Conservation (phyloP, 2,888 invertebrate species). For the Caenorhabditis japonica region DNA sequence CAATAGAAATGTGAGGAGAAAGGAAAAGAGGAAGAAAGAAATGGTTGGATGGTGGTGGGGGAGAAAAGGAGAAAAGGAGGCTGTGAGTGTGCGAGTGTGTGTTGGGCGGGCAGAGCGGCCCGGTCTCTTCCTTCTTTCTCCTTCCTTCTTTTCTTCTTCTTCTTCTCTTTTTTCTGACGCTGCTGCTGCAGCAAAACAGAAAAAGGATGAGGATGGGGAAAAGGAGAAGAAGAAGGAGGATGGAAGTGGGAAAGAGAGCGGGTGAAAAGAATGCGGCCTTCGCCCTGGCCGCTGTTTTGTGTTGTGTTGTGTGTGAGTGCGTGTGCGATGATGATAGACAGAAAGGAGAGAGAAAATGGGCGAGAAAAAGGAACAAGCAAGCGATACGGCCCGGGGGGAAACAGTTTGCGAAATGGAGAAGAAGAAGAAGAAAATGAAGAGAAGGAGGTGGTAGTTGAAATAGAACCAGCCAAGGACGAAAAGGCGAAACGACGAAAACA, state of each 20-base stretch:
- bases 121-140: too few species aligned
- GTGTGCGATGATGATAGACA: constrained; percentile 16
- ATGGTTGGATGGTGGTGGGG: constrained; percentile 11
- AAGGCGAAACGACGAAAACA: too few species aligned
- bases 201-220: constrained; percentile 8
- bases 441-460: neutral
- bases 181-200: neutral
- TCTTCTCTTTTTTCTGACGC: constrained; percentile 4
- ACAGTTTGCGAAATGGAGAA: neutral
- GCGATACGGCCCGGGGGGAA: neutral
- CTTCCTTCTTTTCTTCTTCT: constrained; percentile 18
- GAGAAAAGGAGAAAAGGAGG: too few species aligned
- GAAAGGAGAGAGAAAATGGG: constrained; percentile 11
- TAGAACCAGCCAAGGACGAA: too few species aligned
- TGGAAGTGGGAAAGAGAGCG: constrained; percentile 9
- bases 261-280: constrained; percentile 23
- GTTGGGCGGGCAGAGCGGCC: too few species aligned
- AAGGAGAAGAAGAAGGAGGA: constrained; percentile 6
- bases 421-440: neutral
- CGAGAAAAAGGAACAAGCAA: constrained; percentile 6
- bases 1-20: neutral
- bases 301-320: neutral
- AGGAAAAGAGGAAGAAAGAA: constrained; percentile 24
- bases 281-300: constrained; percentile 8
- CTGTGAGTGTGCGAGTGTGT: too few species aligned